phyloP scores from a whole-genome alignment of 2,113 vertebrate genomes.

The Psilopogon haemacephalus region DNA sequence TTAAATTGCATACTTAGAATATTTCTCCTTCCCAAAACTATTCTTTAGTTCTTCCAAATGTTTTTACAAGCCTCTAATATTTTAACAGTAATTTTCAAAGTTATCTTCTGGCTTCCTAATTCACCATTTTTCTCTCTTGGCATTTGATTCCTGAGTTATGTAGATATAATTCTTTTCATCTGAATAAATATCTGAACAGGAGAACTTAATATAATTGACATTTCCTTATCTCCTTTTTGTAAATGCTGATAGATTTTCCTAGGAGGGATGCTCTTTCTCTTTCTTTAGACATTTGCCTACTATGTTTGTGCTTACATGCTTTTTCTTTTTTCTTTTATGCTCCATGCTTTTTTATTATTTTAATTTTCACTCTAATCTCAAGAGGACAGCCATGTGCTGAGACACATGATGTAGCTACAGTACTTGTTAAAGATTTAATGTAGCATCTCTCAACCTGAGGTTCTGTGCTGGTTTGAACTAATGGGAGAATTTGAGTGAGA shows the following conservation, averaged over 20 bases:
- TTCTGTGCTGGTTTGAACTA: too few relatives aligned
- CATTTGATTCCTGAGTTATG: background rate
- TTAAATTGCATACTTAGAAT: background rate
- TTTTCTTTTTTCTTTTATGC: background rate
- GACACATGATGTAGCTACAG: background rate
- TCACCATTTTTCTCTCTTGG: background rate
- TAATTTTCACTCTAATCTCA: slow-evolving; percentile 46
- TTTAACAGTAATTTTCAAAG: background rate
- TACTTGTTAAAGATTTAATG: background rate
- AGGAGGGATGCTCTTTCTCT: slow-evolving; percentile 3
- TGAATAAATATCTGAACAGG: slow-evolving; percentile 18
- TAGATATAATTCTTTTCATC: slow-evolving; percentile 1
- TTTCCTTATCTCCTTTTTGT: slow-evolving; percentile 17
- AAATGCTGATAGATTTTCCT: slow-evolving; percentile 23
- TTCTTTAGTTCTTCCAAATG: background rate
- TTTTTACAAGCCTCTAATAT: background rate
- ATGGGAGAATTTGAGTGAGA: too few relatives aligned
- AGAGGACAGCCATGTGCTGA: background rate
- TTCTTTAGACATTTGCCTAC: slow-evolving; percentile 7
- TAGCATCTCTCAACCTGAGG: background rate
- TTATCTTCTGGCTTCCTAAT: background rate
- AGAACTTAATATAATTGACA: background rate
- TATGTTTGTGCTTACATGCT: background rate
- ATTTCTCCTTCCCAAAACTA: background rate
- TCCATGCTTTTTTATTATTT: background rate